Base-by-base conservation (phyloP, 2,797 vertebrate species). In the Pangasius sanitwongsei region DNA sequence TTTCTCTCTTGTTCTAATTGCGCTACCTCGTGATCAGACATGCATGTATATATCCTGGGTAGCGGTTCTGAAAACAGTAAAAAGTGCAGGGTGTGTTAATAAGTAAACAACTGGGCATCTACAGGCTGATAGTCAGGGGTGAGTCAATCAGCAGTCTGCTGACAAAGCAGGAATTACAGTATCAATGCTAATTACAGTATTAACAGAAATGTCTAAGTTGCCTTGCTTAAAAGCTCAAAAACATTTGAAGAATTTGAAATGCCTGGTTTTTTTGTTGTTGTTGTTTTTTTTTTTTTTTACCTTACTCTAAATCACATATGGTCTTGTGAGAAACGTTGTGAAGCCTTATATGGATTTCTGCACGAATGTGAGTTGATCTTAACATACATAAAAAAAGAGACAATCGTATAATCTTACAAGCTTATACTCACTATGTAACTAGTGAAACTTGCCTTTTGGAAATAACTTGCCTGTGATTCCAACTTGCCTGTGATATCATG, bases 41-140 rank as follows among this genome's bases (percentile, higher is more conserved):
- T 57, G 83, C 69, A 3, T 6, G 18, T 18, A 44, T 65, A 53
- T 70, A 44, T 34, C 31, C 57, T 25, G 13, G 34, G 13, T 37
- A 75, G 18, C 4, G 44, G 28, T 82, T 84, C 28, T 3, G 3
- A 53, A 77, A 55, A 18, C 44, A 12, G 28, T 34, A 69, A 50
- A 53, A 84, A n/a, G 81, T 37, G 65, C 41, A 72, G 53, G 41
- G 37, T 53, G 85, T 89, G 67, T 82, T 72, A 86, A 61, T 20
- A 28, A 59, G 63, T 86, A 78, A 88, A 88, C 48, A 61, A 31
- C 57, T 78, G 31, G 25, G 7, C 53, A 53, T 20, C 9, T 37
- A 31, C 12, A 16, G 2, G 41, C 57, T 18, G n/a, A 77, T 20
- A 57, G 75, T 81, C 18, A 82, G 4, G 37, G 16, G 65, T 81